Evolutionary conservation across 2,113 vertebrate genomes (phyloP).

Genomic region (Pygoscelis antarcticus): DNA sequence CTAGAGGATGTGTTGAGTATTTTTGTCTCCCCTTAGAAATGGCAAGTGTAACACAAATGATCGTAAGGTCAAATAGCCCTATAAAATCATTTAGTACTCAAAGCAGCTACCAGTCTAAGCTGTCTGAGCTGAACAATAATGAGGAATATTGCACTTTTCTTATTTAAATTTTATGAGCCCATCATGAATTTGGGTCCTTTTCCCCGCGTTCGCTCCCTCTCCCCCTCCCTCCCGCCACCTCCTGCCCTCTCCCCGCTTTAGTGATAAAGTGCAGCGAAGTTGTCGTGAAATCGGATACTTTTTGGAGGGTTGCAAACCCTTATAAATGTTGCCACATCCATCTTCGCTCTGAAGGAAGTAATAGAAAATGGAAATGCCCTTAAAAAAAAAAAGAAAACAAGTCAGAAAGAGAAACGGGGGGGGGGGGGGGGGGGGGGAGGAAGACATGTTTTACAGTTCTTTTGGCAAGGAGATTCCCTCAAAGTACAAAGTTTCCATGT

Average conservation of each 20-base stretch:
- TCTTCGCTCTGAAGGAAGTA: conserved; percentile 47
- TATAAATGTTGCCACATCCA: conserved; percentile 62
- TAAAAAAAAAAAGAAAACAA: background rate
- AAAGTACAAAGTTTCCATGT: conserved; percentile 61
- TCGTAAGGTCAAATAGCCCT: conserved; percentile 53
- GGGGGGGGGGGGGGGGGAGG: background rate
- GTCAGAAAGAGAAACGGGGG: background rate
- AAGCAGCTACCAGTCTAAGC: conserved; percentile 42
- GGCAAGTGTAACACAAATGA: conserved; percentile 64
- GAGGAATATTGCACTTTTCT: conserved; percentile 57
- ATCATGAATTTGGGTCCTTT: conserved; percentile 59
- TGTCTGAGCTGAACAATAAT: conserved; percentile 16
- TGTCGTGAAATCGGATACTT: conserved; percentile 73
- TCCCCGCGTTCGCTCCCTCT: background rate
- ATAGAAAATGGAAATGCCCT: conserved; percentile 67
- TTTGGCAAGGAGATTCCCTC: conserved; percentile 71
- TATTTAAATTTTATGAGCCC: conserved; percentile 67
- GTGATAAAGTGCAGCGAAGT: conserved; percentile 43
- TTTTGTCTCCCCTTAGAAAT: conserved; percentile 56
- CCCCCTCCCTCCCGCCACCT: background rate
- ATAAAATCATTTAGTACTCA: conserved; percentile 54
- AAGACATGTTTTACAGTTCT: conserved; percentile 67
- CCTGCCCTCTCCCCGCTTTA: conserved; percentile 7
- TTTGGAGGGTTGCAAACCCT: conserved; percentile 57
- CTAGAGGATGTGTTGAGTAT: conserved; percentile 55